phyloP scores from a whole-genome alignment of 2,888 invertebrate genomes.

The Lithosia quadra region DNA sequence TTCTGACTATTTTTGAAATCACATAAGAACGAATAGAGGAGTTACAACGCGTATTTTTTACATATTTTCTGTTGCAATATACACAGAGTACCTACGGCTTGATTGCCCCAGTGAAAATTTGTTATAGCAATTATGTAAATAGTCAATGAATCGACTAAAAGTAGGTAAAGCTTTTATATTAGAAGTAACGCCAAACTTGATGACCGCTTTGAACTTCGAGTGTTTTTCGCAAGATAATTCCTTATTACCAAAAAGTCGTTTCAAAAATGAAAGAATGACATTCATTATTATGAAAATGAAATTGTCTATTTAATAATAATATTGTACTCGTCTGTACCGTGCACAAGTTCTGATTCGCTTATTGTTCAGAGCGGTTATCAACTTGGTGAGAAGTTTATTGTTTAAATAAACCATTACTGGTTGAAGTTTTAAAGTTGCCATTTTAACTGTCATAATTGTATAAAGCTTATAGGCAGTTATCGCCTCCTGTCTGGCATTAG shows the following conservation, averaged over 20 bases:
- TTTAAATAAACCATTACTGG: conserved; percentile 10
- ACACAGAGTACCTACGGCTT: too few relatives aligned
- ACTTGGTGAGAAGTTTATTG: not conserved
- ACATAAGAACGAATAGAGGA: too few relatives aligned
- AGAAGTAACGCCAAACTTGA: not conserved
- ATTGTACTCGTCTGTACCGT: not conserved
- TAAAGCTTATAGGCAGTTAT: not conserved
- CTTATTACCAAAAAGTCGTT: too few relatives aligned
- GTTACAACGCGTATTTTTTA: not conserved
- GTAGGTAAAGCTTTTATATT: not conserved
- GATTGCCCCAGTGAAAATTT: too few relatives aligned
- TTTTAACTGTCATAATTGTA: not conserved
- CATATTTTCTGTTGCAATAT: not conserved
- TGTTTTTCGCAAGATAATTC: not conserved
- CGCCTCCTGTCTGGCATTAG: not conserved
- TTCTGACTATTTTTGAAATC: not conserved
- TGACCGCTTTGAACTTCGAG: not conserved
- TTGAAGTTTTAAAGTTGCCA: conserved; percentile 5
- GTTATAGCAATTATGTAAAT: conserved; percentile 10
- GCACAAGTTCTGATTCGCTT: not conserved
- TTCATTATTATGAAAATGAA: not conserved
- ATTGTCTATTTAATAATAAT: not conserved
- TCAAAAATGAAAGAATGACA: too few relatives aligned
- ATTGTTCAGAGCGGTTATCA: not conserved
- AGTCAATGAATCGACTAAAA: conserved; percentile 9